Percentiles rank a stretch among this genome's conserved stretches.
These are phyloP conservation scores for Hypomecis atomaria DNA, from an alignment of 2,888 invertebrate genomes.

Conservation along the genomic window DNA sequence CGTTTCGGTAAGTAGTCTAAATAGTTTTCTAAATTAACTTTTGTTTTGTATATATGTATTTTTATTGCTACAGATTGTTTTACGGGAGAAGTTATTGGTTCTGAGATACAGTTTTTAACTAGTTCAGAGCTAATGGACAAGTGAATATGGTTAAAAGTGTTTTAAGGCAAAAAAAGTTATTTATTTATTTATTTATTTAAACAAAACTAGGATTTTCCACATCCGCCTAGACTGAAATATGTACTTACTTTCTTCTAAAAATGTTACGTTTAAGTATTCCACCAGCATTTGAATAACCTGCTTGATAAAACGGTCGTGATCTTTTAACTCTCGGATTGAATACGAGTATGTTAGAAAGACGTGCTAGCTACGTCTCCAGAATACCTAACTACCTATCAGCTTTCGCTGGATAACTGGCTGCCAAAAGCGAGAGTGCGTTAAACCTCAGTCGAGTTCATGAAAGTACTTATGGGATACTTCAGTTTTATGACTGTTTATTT, in stretches of 20 bases:
- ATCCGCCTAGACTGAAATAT: slow-evolving; percentile 28
- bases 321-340: slow-evolving; percentile 53
- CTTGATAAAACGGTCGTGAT: slow-evolving; percentile 50
- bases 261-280: slow-evolving; percentile 26
- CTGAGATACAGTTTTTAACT: no score
- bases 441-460: neutral
- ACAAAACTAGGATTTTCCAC: slow-evolving; percentile 1
- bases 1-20: no score
- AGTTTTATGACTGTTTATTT: neutral
- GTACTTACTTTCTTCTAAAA: slow-evolving; percentile 33
- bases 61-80: no score
- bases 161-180: no score
- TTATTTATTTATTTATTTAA: no score
- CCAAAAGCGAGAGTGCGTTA: slow-evolving; percentile 30
- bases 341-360: slow-evolving; percentile 40
- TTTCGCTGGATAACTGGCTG: slow-evolving; percentile 37
- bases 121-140: no score
- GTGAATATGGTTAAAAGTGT: no score
- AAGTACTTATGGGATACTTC: neutral
- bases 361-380: slow-evolving; percentile 35
- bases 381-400: slow-evolving; percentile 42
- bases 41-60: no score
- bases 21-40: no score
- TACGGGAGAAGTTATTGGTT: no score
- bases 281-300: slow-evolving; percentile 29